Evolutionary conservation across 1,140 invertebrate genomes (phyloP).

Genomic region (Oncopeltus fasciatus): DNA sequence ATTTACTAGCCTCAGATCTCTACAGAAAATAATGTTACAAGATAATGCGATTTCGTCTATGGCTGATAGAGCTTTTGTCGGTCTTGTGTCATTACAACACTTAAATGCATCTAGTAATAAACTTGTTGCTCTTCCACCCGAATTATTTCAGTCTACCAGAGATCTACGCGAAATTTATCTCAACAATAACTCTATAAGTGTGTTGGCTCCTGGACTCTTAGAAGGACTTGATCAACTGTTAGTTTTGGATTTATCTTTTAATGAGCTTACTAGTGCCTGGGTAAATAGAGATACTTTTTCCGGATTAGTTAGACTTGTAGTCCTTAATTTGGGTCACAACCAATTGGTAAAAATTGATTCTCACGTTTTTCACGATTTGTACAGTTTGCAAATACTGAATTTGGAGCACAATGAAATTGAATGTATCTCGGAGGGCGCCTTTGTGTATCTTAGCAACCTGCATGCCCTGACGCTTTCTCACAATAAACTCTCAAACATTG

Average conservation of each 20-base stretch:
- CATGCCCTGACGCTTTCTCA: conserved; percentile 58
- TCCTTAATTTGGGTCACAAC: conserved; percentile 63
- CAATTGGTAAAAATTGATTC: conserved; percentile 50
- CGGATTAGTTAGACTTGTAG: conserved; percentile 51
- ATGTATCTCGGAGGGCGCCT: conserved; percentile 54
- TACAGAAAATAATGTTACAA: conserved; percentile 49
- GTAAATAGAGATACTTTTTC: conserved; percentile 63
- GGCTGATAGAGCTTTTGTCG: conserved; percentile 53
- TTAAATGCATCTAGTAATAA: conserved; percentile 65
- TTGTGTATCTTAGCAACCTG: conserved; percentile 55
- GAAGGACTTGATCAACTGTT: conserved; percentile 59
- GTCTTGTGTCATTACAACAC: conserved; percentile 45
- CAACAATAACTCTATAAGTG: conserved; percentile 63
- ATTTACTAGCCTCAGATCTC: conserved; percentile 47
- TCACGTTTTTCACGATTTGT: conserved; percentile 56
- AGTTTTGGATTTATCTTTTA: conserved; percentile 56
- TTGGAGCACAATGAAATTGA: conserved; percentile 62
- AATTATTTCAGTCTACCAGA: conserved; percentile 50
- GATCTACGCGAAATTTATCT: conserved; percentile 55
- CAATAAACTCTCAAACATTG: conserved; percentile 52
- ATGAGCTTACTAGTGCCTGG: conserved; percentile 61
- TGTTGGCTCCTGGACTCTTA: conserved; percentile 58
- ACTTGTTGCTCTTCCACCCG: conserved; percentile 54
- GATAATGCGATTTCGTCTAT: conserved; percentile 57
- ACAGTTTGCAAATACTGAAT: conserved; percentile 59